Conservation (phyloP, 2,113 vertebrate genomes). For the Tringa solitaria region DNA sequence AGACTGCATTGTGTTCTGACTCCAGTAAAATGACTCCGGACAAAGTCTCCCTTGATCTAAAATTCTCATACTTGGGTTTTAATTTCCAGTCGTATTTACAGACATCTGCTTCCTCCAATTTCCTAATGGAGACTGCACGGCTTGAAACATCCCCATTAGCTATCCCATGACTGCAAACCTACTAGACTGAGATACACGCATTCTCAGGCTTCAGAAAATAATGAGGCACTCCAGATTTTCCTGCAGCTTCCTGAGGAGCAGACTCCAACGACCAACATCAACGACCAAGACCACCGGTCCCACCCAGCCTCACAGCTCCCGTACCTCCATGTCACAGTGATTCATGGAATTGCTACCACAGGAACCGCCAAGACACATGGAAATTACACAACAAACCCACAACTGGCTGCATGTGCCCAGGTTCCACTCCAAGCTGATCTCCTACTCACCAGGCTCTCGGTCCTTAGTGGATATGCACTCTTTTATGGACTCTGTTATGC, state of each 20-base stretch:
- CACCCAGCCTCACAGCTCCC: not conserved
- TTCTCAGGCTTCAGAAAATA: conserved; percentile 7
- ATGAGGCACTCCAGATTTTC: not conserved
- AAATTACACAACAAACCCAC: not conserved
- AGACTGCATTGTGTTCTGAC: not conserved
- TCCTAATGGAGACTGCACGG: conserved; percentile 1
- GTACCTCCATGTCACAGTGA: fast-evolving
- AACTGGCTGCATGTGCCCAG: not conserved
- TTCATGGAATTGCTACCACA: not conserved
- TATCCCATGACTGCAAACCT: not conserved
- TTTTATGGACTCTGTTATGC: conserved; percentile 84
- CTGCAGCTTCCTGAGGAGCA: not conserved
- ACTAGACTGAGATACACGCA: not conserved
- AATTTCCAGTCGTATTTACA: conserved; percentile 36
- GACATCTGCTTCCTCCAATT: not conserved
- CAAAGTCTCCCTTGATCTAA: conserved; percentile 15
- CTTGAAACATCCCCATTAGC: conserved; percentile 24
- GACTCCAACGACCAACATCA: not conserved
- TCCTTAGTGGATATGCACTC: conserved; percentile 76
- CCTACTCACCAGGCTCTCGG: conserved; percentile 80
- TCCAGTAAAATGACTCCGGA: conserved; percentile 11
- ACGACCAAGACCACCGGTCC: not conserved
- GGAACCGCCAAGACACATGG: not conserved
- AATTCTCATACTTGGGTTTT: conserved; percentile 7
- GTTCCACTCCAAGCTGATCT: not conserved